Evolutionary conservation across 2,888 invertebrate species (phyloP).

Genomic region (Melinopterus prodromus): DNA sequence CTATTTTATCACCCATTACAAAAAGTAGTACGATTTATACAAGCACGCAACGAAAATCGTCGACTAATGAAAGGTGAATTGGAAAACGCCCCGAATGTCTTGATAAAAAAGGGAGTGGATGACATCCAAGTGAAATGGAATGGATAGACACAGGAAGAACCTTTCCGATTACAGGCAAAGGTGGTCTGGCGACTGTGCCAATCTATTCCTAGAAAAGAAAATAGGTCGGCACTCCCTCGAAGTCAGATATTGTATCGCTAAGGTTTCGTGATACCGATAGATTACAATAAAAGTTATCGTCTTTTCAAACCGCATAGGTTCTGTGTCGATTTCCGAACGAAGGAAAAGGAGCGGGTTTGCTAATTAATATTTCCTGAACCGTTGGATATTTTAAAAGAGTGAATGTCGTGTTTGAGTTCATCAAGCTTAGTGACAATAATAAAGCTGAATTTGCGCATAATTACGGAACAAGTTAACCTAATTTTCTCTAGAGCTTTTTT

Average conservation of each 20-base stretch:
- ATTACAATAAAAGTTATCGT: slow-evolving; percentile 15
- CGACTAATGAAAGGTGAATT: not conserved
- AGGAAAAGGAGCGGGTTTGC: not conserved
- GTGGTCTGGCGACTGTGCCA: not conserved
- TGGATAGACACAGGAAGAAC: not conserved
- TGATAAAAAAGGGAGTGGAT: slow-evolving; percentile 4
- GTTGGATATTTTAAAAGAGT: not conserved
- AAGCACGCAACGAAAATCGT: not conserved
- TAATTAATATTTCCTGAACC: not conserved
- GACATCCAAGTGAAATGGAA: not conserved
- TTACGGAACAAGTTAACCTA: too few relatives aligned
- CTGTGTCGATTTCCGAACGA: too few relatives aligned
- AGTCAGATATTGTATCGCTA: slow-evolving; percentile 17
- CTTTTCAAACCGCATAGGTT: not conserved
- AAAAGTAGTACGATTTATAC: not conserved
- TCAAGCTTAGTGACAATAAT: not conserved
- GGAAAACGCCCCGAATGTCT: not conserved
- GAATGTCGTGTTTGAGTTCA: not conserved
- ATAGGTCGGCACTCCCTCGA: slow-evolving; percentile 10
- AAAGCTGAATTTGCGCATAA: too few relatives aligned
- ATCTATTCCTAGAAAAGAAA: not conserved
- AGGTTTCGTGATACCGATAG: not conserved
- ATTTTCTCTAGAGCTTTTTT: too few relatives aligned
- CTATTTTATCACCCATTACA: not conserved
- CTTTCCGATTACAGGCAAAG: not conserved